Evolutionary conservation across 2,113 vertebrate species (phyloP).

Genomic region (Agapornis roseicollis): DNA sequence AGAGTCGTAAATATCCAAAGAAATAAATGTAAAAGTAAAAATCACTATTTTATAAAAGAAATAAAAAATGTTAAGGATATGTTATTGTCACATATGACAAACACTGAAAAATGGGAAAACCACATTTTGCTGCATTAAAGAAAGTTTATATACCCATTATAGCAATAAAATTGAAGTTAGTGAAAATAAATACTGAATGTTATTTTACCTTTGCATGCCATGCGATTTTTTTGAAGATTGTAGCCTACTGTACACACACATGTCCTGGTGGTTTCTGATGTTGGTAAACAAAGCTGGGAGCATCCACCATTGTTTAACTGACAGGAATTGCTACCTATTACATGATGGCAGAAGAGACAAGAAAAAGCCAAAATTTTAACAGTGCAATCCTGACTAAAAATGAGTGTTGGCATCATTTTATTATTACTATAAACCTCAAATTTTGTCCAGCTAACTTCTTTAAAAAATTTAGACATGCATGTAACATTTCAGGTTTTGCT

Average conservation of each 20-base stretch:
- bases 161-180: background rate
- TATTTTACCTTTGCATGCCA: slow-evolving; percentile 88
- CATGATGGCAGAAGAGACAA: background rate
- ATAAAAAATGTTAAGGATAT: background rate
- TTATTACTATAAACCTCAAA: background rate
- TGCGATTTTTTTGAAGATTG: slow-evolving; percentile 88
- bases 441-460: background rate
- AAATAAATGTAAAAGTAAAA: background rate
- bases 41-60: background rate
- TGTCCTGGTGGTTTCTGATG: slow-evolving; percentile 90
- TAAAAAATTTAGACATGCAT: background rate
- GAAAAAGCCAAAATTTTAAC: background rate
- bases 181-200: background rate
- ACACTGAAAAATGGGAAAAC: background rate
- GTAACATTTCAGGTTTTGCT: background rate
- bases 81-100: background rate
- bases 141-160: background rate
- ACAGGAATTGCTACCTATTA: slow-evolving; percentile 90
- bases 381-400: background rate
- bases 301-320: slow-evolving; percentile 94
- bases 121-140: background rate
- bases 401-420: rapidly evolving
- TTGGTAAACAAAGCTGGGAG: slow-evolving; percentile 95
- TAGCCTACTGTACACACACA: slow-evolving; percentile 96
- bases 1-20: background rate